Base-by-base conservation (phyloP, 2,113 vertebrate species). In the Redunca redunca region DNA sequence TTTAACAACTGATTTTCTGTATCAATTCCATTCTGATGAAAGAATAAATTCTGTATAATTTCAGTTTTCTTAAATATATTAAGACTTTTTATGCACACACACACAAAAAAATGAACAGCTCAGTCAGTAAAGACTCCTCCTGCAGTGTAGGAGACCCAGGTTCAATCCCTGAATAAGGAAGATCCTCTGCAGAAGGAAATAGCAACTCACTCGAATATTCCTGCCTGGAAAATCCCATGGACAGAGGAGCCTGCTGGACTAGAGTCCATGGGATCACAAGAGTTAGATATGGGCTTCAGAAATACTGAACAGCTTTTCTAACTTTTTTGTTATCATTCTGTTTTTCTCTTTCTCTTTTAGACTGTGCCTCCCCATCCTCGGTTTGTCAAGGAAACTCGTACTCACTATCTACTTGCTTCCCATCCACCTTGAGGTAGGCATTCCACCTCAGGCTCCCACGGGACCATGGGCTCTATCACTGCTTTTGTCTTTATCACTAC, bases 381-480 rank as follows among this genome's bases (percentile, higher is more conserved):
- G 7, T 90, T 83, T 91, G 28, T n/a, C 48, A 28, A 21, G 33
- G 33, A 58, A 92, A 86, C 23, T 8, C 13, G 21, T 46, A 64
- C 7, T 80, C 26, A 48, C 17, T 74, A 6, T 25, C 67, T 5
- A 74, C 46, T 50, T 64, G 11, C 33, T 71, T 71, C 3, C 52
- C 23, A 16, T 88, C 36, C 16, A 17, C 15, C 81, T 16, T 43
- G 52, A 83, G 53, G 30, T 4, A 3, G 21, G 2, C 8, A 2
- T 14, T 30, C 14, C 7, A 11, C 43, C 25, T 6, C 58, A 36
- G 52, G 13, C 17, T 40, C 53, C 53, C 17, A 1, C 0, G 0
- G 10, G 58, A 57, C 13, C 14, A 4, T 0, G 7, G 12, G 7
- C 9, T 64, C 25, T 19, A 21, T 13, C 12, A 7, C 43, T 16